phyloP scores from a whole-genome alignment of 2,113 vertebrate genomes.

The Dasyprocta punctata region DNA sequence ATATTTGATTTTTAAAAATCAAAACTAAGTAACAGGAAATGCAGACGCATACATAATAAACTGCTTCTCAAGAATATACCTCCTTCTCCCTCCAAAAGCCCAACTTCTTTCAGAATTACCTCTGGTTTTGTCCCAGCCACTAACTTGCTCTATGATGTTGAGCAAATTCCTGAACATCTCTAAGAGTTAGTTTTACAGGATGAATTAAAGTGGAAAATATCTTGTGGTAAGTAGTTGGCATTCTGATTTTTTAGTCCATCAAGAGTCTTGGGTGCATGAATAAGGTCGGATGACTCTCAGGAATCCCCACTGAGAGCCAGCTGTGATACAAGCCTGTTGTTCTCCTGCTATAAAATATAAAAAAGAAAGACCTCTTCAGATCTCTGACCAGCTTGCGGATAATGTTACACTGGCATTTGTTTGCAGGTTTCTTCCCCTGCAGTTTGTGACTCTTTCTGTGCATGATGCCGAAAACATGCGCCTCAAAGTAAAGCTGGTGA shows the following conservation, averaged over 20 bases:
- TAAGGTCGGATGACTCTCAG: background rate
- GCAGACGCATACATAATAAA: background rate
- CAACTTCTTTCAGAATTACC: background rate
- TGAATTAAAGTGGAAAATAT: background rate
- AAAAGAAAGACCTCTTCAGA: background rate
- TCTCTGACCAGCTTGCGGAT: background rate
- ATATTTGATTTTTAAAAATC: background rate
- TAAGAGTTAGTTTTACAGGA: background rate
- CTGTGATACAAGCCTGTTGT: background rate
- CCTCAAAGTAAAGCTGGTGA: constrained; percentile 82
- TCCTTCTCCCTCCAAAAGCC: background rate
- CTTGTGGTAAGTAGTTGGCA: background rate
- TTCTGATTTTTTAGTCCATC: background rate
- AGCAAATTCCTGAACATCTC: background rate
- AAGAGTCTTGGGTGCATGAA: background rate
- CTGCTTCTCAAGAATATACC: background rate
- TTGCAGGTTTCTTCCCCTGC: constrained; percentile 82
- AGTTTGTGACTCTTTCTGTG: constrained; percentile 84
- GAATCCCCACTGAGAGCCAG: background rate
- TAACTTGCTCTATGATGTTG: background rate
- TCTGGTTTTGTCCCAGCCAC: background rate
- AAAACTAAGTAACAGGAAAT: background rate
- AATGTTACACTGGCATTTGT: constrained; percentile 18
- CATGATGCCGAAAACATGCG: constrained; percentile 72
- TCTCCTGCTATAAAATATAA: background rate